Evolutionary conservation across 2,797 vertebrate species (phyloP), one percentile per base, ranked within the genome.

Genomic region (Lerista edwardsae): DNA sequence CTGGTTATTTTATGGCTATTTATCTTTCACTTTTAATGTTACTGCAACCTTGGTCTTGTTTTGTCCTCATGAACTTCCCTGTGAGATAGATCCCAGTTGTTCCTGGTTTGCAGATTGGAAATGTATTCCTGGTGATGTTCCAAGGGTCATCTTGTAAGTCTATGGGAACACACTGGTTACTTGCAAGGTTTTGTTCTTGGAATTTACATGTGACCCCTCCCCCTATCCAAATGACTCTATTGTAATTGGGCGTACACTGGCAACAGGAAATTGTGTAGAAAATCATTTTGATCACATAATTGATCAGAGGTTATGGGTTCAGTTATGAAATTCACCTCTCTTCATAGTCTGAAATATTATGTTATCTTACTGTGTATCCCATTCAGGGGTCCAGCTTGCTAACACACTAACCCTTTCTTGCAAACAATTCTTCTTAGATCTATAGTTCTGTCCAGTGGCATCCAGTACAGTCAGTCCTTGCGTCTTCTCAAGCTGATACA

Each of bases 361-460:
- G 23, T 23, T 59, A 14, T 9, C 47, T 4, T 44, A 19, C 4
- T 7, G 29, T 57, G 67, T 17, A 51, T 41, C 77, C 44, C 61
- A 12, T 61, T 69, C 25, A 29, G 64, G 19, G 14, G 12, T 12
- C 44, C 44, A 10, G 36, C 47, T 92, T 86, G 79, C 5, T 79
- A 64, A 65, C 76, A 89, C 72, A 80, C 83, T 87, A 27, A 23
- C 81, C 74, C 86, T 82, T 27, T 2, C 61, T 88, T 14, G 0
- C 59, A 85, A 62, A 31, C 76, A 79, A 86, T 87, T 84, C 29
- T 81, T 76, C 85, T 44, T 2, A 81, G 77, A 84, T 79, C 0
- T 21, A 57, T 51, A 83, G 51, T 29, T 7, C n/a, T 23, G 0
- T 51, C 80, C 73, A 84, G 44, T 87, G 61, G 72, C 75, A 85